A percentile compares a stretch with the other conserved stretches of the same genome.
Evolutionary conservation across 2,888 invertebrate species (phyloP).

Genomic region (Stomorhina lunata): DNA sequence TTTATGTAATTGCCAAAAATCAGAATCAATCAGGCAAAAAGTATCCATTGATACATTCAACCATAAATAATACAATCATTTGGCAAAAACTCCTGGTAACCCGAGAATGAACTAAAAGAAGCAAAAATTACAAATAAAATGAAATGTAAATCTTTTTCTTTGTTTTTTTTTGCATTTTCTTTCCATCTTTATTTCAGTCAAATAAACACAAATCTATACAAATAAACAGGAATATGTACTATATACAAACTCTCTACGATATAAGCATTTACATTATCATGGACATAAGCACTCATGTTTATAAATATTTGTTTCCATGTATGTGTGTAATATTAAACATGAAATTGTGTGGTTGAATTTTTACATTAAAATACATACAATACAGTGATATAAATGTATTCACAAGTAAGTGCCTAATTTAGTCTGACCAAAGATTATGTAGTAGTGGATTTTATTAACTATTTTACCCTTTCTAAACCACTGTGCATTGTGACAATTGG

Average conservation of each 20-base stretch:
- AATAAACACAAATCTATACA: constrained; percentile 39
- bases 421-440: too few species aligned
- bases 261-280: background rate
- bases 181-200: constrained; percentile 16
- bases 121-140: constrained; percentile 28
- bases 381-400: too few species aligned
- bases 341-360: constrained; percentile 29
- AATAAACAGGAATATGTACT: constrained; percentile 13
- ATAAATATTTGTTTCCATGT: background rate
- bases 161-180: constrained; percentile 19
- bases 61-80: constrained; percentile 57
- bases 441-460: background rate
- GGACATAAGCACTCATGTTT: background rate
- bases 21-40: constrained; percentile 57
- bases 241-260: background rate
- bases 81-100: constrained; percentile 52
- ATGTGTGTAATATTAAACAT: constrained; percentile 24
- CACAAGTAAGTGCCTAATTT: too few species aligned
- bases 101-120: constrained; percentile 43
- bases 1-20: constrained; percentile 54
- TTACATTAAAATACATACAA: background rate
- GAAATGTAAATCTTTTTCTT: constrained; percentile 27
- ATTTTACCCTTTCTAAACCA: background rate
- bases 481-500: constrained; percentile 26
- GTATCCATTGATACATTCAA: constrained; percentile 57